Base-by-base conservation (phyloP, 2,888 invertebrate species). In the Conchocele bisecta region DNA sequence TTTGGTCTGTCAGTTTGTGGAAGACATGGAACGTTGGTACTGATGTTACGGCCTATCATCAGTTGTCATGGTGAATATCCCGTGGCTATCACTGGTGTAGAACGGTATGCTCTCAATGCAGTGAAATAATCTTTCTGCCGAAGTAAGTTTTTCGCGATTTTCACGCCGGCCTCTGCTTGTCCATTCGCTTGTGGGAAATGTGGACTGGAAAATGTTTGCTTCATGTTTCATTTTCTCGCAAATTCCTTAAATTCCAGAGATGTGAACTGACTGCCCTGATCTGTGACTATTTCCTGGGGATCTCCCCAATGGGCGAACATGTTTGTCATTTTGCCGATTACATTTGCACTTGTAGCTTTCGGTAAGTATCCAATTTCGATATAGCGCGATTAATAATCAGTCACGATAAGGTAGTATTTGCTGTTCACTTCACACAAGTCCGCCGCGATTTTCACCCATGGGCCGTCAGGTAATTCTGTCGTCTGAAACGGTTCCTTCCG, bases 301-400 rank as follows among this genome's bases (percentile, higher is more conserved):
- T 74, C 41, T 3, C 72, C 75, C 54, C 59, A 73, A 5, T 48
- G 57, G 5, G 64, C 60, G 53, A 77, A 75, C 17, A 66, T 77
- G 53, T 67, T 70, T 29, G 71, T 77, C 24, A 81, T 15, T 46
- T 68, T 63, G 2, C 28, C 56, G 24, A 75, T 73, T 3, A 75
- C 69, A 17, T 26, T 20, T 13, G 20, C 11, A 29, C 59, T 44
- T 13, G 68, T 70, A 13, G 53, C 41, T 15, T 42, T 60, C 0
- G 60, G 11, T 4, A 71, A 42, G 22, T 61, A 24, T 26, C 46
- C 67, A 9, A 74, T 48, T 51, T 77, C 63, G 11, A 71, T 22
- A 41, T 67, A 75, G 31, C 67, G 26, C 3, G 77, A 68, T 24
- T 39, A 76, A 44, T 79, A 80, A 46, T 80, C 78, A 4, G 64